Conservation (phyloP, 2,113 vertebrate species). For the Phoenicopterus ruber region DNA sequence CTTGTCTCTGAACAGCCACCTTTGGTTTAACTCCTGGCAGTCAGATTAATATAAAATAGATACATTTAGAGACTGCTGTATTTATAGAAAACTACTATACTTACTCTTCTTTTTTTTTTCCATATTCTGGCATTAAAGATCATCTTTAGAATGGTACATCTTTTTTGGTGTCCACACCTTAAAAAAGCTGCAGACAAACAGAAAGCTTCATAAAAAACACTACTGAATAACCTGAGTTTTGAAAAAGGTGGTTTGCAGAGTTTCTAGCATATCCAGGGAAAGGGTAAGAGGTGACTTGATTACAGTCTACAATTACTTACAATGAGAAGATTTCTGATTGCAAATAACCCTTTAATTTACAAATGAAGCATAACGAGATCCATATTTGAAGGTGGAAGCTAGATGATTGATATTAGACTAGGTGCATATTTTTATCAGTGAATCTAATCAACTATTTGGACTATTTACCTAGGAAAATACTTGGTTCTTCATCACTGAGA, state of each 20-base stretch:
- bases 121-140: not conserved
- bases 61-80: not conserved
- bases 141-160: not conserved
- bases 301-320: conserved; percentile 25
- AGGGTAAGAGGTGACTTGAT: conserved; percentile 38
- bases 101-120: fast-evolving
- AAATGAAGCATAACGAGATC: conserved; percentile 48
- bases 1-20: not conserved
- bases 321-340: conserved; percentile 49
- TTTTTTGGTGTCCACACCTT: not conserved
- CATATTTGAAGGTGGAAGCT: conserved; percentile 18
- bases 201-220: not conserved
- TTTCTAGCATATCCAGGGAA: not conserved
- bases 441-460: conserved; percentile 36
- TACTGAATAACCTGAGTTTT: not conserved
- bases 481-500: conserved; percentile 2
- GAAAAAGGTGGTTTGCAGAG: not conserved
- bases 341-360: conserved; percentile 57
- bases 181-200: not conserved
- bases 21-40: not conserved
- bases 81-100: not conserved
- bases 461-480: conserved; percentile 10
- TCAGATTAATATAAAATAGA: not conserved
- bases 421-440: conserved; percentile 49
- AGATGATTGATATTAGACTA: conserved; percentile 41